Conservation (phyloP, 2,797 vertebrate species). For the Melanotaenia nigrans region DNA sequence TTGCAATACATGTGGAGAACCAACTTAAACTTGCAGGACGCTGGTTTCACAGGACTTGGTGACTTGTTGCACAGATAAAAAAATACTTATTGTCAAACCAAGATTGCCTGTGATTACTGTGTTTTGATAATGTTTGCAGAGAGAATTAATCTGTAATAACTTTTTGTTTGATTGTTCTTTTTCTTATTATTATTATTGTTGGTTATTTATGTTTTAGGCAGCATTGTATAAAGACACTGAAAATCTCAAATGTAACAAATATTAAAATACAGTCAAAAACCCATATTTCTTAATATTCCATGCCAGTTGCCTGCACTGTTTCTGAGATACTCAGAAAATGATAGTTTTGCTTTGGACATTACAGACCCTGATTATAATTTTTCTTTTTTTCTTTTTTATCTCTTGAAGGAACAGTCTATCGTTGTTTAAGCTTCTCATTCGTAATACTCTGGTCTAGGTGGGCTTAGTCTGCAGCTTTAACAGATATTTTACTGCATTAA, state of each 20-base stretch:
- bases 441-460: not conserved
- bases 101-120: not conserved
- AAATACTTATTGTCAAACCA: not conserved
- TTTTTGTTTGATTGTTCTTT: not conserved
- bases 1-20: not conserved
- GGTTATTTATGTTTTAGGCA: not conserved
- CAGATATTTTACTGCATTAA: not conserved
- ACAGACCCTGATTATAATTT: too few relatives aligned
- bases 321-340: not conserved
- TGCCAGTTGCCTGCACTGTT: not conserved
- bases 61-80: not conserved
- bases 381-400: too few relatives aligned
- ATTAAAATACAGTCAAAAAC: not conserved
- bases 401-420: too few relatives aligned
- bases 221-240: not conserved
- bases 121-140: not conserved
- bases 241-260: not conserved
- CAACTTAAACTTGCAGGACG: not conserved
- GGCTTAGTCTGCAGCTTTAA: not conserved
- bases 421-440: too few relatives aligned
- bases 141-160: not conserved
- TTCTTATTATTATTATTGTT: not conserved
- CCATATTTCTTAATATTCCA: not conserved
- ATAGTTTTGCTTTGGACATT: not conserved
- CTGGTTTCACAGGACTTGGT: not conserved